Evolutionary conservation across 2,888 invertebrate genomes (phyloP).

Genomic region (Scrobipalpa costella): DNA sequence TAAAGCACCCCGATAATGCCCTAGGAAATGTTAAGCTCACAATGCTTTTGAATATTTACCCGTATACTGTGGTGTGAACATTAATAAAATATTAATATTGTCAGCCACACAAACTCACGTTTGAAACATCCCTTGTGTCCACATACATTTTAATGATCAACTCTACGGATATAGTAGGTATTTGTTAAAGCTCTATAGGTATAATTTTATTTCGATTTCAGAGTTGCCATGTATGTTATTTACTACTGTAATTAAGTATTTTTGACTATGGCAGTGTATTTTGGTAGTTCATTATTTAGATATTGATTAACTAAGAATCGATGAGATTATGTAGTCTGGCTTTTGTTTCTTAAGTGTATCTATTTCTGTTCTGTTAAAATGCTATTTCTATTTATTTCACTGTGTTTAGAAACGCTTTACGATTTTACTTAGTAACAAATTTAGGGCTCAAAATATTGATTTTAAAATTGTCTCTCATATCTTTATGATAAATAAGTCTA

Average conservation of each 20-base stretch:
- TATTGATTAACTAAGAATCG: too few species aligned
- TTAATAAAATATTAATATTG: conserved; percentile 69
- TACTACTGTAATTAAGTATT: conserved; percentile 7
- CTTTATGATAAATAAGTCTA: too few species aligned
- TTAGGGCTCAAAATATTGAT: too few species aligned
- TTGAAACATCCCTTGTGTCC: conserved; percentile 39
- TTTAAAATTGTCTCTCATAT: too few species aligned
- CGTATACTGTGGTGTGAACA: conserved; percentile 64
- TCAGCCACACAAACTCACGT: conserved; percentile 50
- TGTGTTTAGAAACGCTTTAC: too few species aligned
- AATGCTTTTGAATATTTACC: conserved; percentile 57
- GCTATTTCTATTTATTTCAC: too few species aligned
- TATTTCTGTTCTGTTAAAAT: too few species aligned
- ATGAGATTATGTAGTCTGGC: too few species aligned
- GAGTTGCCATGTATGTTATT: neutral
- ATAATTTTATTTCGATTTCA: conserved; percentile 18
- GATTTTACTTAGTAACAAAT: too few species aligned
- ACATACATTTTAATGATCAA: conserved; percentile 37
- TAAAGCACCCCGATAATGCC: neutral
- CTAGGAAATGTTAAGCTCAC: conserved; percentile 16
- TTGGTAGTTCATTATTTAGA: too few species aligned
- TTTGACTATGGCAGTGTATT: neutral
- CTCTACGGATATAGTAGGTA: conserved; percentile 12
- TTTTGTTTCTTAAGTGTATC: too few species aligned
- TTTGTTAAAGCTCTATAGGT: conserved; percentile 20